phyloP scores from a whole-genome alignment of 2,888 invertebrate species.

The Idaea straminata region DNA sequence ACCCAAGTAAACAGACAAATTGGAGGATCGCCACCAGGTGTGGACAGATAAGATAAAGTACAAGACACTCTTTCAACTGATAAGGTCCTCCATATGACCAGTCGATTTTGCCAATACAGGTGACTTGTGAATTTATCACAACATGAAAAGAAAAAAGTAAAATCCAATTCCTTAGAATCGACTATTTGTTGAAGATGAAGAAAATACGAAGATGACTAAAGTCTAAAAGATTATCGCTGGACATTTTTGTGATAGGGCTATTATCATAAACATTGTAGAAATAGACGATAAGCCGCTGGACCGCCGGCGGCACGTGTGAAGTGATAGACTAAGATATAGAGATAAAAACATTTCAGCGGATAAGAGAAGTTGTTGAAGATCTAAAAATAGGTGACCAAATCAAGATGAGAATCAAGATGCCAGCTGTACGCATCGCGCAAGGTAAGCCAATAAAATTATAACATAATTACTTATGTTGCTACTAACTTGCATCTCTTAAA shows the following conservation, averaged over 20 bases:
- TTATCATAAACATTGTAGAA: constrained; percentile 67
- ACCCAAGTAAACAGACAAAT: constrained; percentile 53
- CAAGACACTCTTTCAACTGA: constrained; percentile 71
- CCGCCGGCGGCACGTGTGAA: constrained; percentile 76
- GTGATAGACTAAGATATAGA: constrained; percentile 61
- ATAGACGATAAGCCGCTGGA: constrained; percentile 70
- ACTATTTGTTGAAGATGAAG: constrained; percentile 45
- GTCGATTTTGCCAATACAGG: constrained; percentile 55
- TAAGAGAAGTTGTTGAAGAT: constrained; percentile 69
- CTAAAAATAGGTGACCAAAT: constrained; percentile 80
- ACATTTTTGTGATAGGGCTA: constrained; percentile 63
- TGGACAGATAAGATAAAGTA: constrained; percentile 71
- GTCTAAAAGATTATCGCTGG: constrained; percentile 61
- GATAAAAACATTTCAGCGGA: constrained; percentile 64
- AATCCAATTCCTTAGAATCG: constrained; percentile 28
- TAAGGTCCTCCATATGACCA: constrained; percentile 67
- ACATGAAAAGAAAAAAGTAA: constrained; percentile 78
- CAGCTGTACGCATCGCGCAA: constrained; percentile 97
- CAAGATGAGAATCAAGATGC: constrained; percentile 99
- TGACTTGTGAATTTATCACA: constrained; percentile 53
- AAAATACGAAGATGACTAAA: constrained; percentile 63
- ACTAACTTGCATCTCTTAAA: neutral
- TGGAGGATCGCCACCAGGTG: constrained; percentile 69
- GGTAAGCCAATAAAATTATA: constrained; percentile 80
- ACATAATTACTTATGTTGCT: constrained; percentile 4